Evolutionary conservation across 2,797 vertebrate species (phyloP).

Genomic region (Potorous gilbertii): DNA sequence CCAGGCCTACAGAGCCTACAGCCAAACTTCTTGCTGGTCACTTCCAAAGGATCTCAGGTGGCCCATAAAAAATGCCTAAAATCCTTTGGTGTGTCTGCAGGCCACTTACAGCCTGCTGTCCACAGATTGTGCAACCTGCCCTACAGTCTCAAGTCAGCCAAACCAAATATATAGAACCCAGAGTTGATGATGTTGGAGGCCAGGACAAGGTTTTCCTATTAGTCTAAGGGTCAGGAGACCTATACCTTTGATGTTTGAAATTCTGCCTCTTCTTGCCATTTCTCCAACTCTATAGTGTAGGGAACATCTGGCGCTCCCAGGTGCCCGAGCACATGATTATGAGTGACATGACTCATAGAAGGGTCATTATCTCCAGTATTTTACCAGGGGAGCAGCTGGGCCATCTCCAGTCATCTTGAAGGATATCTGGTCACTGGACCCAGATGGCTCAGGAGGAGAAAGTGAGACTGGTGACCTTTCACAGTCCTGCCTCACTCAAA

Average conservation of each 20-base stretch:
- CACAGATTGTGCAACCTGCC: too few species aligned
- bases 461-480: too few species aligned
- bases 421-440: too few species aligned
- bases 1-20: too few species aligned
- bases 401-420: too few species aligned
- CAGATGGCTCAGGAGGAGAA: too few species aligned
- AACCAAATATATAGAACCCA: not conserved
- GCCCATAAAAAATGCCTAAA: too few species aligned
- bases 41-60: too few species aligned
- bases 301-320: not conserved
- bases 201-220: not conserved
- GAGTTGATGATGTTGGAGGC: not conserved
- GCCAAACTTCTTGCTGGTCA: too few species aligned
- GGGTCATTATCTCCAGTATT: not conserved
- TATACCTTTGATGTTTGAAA: not conserved
- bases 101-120: too few species aligned
- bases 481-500: too few species aligned
- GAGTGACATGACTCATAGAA: not conserved
- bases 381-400: not conserved
- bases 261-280: not conserved
- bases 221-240: not conserved
- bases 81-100: too few species aligned
- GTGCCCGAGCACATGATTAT: not conserved
- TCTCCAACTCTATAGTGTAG: not conserved
- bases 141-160: not conserved